These are phyloP conservation scores for Thinocorus orbignyianus DNA, from an alignment of 2,113 vertebrate species.

Conservation along the genomic window DNA sequence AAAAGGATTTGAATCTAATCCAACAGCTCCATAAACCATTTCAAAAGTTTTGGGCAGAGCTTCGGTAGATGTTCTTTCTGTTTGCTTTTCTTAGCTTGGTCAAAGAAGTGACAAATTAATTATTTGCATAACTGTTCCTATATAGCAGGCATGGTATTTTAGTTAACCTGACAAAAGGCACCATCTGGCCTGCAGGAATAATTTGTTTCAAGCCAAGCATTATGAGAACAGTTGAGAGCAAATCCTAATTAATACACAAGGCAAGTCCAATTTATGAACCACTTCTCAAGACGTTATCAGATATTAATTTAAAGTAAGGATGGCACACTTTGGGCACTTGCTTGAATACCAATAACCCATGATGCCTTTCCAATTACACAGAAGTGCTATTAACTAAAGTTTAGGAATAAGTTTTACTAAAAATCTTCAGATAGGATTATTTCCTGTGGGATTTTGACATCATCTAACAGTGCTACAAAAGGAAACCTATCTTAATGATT, in stretches of 20 bases:
- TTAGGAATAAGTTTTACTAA: neutral
- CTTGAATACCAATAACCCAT: neutral
- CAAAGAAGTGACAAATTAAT: slow-evolving; percentile 14
- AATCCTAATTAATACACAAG: slow-evolving; percentile 16
- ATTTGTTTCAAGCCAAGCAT: neutral
- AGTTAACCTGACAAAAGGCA: slow-evolving; percentile 37
- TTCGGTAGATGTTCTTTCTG: neutral
- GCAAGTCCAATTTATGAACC: neutral
- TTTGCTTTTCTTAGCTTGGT: neutral
- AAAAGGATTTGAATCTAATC: neutral
- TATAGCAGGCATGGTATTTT: neutral
- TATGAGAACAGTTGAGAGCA: slow-evolving; percentile 4
- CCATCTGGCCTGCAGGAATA: neutral
- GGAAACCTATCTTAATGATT: neutral
- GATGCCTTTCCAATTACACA: neutral
- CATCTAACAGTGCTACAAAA: neutral
- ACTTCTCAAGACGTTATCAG: slow-evolving; percentile 5
- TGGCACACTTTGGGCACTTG: neutral
- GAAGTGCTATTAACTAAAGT: neutral
- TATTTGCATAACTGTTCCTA: neutral
- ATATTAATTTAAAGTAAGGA: neutral
- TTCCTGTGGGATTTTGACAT: neutral
- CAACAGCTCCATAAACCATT: neutral
- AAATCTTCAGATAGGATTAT: neutral
- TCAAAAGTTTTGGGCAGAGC: neutral